These are phyloP conservation scores for Oopsacas minuta DNA, from an alignment of 37 sponge, comb jelly and placozoan species.

Conservation along the genomic window DNA sequence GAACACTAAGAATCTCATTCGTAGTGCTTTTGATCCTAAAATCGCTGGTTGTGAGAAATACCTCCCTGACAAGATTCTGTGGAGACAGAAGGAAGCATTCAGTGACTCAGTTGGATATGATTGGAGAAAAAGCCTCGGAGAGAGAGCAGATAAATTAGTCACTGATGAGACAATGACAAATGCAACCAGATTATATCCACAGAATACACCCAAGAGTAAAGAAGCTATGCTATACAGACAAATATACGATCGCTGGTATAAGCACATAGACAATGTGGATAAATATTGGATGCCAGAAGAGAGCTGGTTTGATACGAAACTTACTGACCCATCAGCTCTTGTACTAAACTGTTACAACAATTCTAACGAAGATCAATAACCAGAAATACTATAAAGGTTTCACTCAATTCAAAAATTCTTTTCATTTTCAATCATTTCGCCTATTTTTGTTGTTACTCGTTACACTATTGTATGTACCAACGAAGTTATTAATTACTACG, in stretches of 20 bases:
- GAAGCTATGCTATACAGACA: slow-evolving; percentile 42
- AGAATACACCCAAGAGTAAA: slow-evolving; percentile 18
- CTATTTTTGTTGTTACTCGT: no score
- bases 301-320: slow-evolving; percentile 13
- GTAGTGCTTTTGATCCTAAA: slow-evolving; percentile 41
- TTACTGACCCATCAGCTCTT: slow-evolving; percentile 32
- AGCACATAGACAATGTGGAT: slow-evolving; percentile 11
- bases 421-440: no score
- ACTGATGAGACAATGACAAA: neutral
- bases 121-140: neutral
- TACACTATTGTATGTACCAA: no score
- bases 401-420: no score
- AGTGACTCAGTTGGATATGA: slow-evolving; percentile 29
- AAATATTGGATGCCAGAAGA: slow-evolving; percentile 43
- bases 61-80: slow-evolving; percentile 49
- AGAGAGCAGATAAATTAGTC: neutral
- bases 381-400: no score
- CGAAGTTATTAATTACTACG: no score
- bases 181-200: neutral
- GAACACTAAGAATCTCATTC: slow-evolving; percentile 42
- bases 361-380: no score
- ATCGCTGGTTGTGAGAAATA: slow-evolving; percentile 18
- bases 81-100: slow-evolving; percentile 62
- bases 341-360: slow-evolving; percentile 6
- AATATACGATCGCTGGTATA: slow-evolving; percentile 35